Conservation (phyloP, 2,797 vertebrate genomes). For the Brachymystax lenok region DNA sequence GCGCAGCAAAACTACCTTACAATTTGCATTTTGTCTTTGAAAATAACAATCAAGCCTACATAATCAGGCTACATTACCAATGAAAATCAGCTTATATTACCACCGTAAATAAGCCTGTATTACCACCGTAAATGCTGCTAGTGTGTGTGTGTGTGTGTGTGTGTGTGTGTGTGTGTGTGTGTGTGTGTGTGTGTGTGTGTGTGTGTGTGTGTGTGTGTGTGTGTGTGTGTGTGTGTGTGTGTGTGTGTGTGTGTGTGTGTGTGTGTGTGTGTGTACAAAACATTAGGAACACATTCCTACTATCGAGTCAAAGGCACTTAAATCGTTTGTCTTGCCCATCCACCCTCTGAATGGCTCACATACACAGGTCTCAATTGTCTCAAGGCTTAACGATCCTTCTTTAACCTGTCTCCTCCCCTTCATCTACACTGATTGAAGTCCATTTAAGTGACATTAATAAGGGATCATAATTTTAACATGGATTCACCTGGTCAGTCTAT, state of each 20-base stretch:
- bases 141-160: not conserved
- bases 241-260: conserved; percentile 15
- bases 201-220: conserved; percentile 41
- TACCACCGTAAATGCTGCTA: not conserved
- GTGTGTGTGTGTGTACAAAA: too few species aligned
- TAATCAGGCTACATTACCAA: not conserved
- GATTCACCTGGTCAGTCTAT: too few species aligned
- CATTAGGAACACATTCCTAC: too few species aligned
- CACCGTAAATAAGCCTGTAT: not conserved
- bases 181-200: not conserved
- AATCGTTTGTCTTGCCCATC: too few species aligned
- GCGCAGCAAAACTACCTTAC: not conserved
- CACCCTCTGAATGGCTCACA: too few species aligned
- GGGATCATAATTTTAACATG: too few species aligned
- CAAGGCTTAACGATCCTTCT: too few species aligned
- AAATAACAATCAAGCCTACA: not conserved
- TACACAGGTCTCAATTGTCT: too few species aligned
- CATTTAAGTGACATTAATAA: too few species aligned
- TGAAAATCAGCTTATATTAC: not conserved
- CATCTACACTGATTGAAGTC: too few species aligned
- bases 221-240: conserved; percentile 27
- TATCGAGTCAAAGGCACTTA: too few species aligned
- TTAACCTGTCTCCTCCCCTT: too few species aligned
- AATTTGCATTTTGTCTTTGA: not conserved
- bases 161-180: not conserved